Evolutionary conservation across 2,113 vertebrate species (phyloP).

Genomic region (Melozone crissalis): DNA sequence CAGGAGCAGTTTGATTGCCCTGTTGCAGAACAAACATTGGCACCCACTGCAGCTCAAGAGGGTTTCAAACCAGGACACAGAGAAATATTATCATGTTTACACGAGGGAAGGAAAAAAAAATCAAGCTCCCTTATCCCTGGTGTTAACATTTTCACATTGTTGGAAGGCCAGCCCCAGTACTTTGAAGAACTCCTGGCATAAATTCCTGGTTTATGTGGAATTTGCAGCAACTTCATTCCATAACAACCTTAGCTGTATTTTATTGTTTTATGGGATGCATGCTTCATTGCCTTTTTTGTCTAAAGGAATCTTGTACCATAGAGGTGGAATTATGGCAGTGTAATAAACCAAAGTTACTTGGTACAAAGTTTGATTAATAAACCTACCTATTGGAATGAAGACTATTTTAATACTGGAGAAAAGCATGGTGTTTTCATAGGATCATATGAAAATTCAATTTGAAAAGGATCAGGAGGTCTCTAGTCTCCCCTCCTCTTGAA

Average conservation of each 20-base stretch:
- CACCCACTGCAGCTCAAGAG: not conserved
- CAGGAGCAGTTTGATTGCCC: not conserved
- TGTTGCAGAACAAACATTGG: not conserved
- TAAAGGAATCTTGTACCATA: not conserved
- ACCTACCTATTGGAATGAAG: not conserved
- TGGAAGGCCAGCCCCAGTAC: not conserved
- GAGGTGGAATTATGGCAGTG: not conserved
- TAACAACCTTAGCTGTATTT: not conserved
- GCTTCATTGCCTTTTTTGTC: constrained; percentile 5
- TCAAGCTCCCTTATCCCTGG: not conserved
- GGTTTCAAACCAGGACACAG: not conserved
- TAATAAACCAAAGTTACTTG: not conserved
- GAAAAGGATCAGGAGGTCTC: not conserved
- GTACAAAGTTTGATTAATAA: not conserved
- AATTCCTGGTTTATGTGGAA: constrained; percentile 5
- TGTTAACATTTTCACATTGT: not conserved
- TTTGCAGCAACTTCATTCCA: not conserved
- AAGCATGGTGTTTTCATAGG: not conserved
- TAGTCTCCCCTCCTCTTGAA: not conserved
- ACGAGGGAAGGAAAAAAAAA: not conserved
- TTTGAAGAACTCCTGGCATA: not conserved
- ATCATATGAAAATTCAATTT: not conserved
- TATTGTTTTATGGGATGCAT: not conserved
- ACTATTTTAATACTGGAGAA: not conserved
- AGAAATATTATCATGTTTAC: not conserved